A percentile compares a stretch with the other conserved stretches of the same genome.
phyloP scores from a whole-genome alignment of 2,888 invertebrate genomes.

The Dione vanillae region DNA sequence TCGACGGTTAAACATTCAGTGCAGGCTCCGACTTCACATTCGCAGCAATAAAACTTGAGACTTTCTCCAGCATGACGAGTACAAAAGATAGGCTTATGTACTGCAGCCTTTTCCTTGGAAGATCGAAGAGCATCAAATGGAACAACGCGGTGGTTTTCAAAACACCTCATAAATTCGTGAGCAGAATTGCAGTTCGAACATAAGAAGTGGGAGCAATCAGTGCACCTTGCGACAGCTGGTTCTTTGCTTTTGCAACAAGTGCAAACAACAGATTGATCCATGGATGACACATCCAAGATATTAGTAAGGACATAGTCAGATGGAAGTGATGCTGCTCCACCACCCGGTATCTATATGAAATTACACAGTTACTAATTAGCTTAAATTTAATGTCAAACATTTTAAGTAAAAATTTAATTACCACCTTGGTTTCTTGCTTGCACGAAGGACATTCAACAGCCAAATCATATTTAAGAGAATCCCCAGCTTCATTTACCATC shows the following conservation, averaged over 20 bases:
- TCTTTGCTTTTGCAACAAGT: slow-evolving; percentile 98
- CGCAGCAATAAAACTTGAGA: slow-evolving; percentile 94
- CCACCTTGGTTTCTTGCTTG: slow-evolving; percentile 92
- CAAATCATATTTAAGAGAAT: slow-evolving; percentile 86
- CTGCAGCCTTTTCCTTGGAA: slow-evolving; percentile 91
- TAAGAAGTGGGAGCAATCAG: slow-evolving; percentile 96
- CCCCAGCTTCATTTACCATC: slow-evolving; percentile 88
- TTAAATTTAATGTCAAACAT: neutral
- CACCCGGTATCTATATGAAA: slow-evolving; percentile 85
- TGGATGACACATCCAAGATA: slow-evolving; percentile 91
- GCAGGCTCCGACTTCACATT: slow-evolving; percentile 94
- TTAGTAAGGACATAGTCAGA: slow-evolving; percentile 95
- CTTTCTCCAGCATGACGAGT: slow-evolving; percentile 91
- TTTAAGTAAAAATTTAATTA: slow-evolving; percentile 35
- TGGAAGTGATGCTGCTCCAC: slow-evolving; percentile 91
- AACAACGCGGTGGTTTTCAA: slow-evolving; percentile 96
- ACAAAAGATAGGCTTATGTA: slow-evolving; percentile 96
- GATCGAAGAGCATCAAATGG: slow-evolving; percentile 93
- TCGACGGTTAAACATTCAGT: slow-evolving; percentile 93
- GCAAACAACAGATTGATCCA: slow-evolving; percentile 90
- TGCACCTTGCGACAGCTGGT: slow-evolving; percentile 96
- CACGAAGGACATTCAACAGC: slow-evolving; percentile 91
- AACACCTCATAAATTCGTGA: slow-evolving; percentile 98
- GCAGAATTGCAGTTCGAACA: slow-evolving; percentile 97
- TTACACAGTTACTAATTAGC: slow-evolving; percentile 28